A percentile compares a stretch with the other conserved stretches of the same genome.
These are phyloP conservation scores for Sebastes vulpes DNA, from an alignment of 2,797 vertebrate species.

Conservation along the genomic window DNA sequence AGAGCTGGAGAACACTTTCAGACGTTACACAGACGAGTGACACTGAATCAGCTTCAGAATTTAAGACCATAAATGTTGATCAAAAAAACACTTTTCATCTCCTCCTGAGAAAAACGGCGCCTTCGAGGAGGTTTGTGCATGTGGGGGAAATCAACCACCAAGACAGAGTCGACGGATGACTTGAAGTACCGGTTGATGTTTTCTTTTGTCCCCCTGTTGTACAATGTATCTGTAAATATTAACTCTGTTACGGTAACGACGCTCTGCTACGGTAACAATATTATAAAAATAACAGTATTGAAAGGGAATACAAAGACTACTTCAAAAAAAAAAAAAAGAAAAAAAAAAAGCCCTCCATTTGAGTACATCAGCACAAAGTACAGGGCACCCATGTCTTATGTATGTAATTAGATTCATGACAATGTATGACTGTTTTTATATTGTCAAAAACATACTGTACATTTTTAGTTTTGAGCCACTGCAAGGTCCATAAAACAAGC, in stretches of 20 bases:
- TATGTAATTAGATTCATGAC: constrained; percentile 66
- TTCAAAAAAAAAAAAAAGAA: constrained; percentile 23
- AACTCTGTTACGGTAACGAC: constrained; percentile 72
- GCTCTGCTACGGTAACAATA: constrained; percentile 78
- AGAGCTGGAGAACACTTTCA: constrained; percentile 57
- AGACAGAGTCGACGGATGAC: constrained; percentile 32
- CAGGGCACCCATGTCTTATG: constrained; percentile 71
- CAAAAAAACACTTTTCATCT: constrained; percentile 46
- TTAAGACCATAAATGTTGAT: constrained; percentile 41
- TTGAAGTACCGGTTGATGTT: constrained; percentile 55
- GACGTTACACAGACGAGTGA: constrained; percentile 46
- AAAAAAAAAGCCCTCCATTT: constrained; percentile 55
- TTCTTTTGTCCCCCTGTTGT: constrained; percentile 62
- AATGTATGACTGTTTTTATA: constrained; percentile 80
- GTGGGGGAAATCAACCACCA: constrained; percentile 64
- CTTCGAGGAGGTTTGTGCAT: constrained; percentile 69
- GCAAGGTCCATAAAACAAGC: constrained; percentile 82
- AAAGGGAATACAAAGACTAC: constrained; percentile 72
- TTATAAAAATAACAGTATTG: constrained; percentile 73
- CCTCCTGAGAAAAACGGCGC: constrained; percentile 24
- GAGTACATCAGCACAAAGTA: constrained; percentile 81
- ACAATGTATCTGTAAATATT: constrained; percentile 84
- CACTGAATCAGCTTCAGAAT: constrained; percentile 56
- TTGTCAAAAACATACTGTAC: constrained; percentile 65
- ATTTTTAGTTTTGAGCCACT: constrained; percentile 73